Evolutionary conservation across 2,797 vertebrate species (phyloP).

Genomic region (Oryzias sinensis): DNA sequence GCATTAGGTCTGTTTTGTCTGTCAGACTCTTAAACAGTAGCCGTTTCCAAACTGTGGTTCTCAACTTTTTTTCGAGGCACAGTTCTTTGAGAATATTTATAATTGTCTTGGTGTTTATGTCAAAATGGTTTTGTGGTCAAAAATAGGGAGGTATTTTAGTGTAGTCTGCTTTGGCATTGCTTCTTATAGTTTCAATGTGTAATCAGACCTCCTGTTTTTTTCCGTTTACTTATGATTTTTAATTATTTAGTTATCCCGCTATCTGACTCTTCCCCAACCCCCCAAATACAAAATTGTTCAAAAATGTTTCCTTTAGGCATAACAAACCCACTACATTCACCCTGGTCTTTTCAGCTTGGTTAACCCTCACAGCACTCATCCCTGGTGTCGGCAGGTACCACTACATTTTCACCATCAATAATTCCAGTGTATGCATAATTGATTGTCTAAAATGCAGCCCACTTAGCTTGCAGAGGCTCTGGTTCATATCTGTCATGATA

Average conservation of each 20-base stretch:
- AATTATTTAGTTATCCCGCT: not conserved
- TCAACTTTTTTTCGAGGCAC: no score
- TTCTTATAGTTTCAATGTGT: no score
- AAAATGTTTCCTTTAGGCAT: constrained; percentile 10
- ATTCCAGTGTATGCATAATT: constrained; percentile 73
- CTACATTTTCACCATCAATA: constrained; percentile 73
- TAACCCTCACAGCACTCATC: constrained; percentile 57
- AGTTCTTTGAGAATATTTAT: no score
- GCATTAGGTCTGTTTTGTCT: no score
- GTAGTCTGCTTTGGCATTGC: not conserved
- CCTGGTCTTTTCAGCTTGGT: constrained; percentile 48
- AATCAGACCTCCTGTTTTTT: not conserved
- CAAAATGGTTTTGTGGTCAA: no score
- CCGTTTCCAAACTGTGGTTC: no score
- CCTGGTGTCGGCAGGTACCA: constrained; percentile 61
- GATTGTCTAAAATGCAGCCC: constrained; percentile 65
- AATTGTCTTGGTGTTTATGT: no score
- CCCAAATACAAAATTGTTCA: constrained; percentile 2
- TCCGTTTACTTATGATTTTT: not conserved
- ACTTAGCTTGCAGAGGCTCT: constrained; percentile 58
- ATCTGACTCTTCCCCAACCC: not conserved
- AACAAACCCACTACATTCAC: constrained; percentile 14
- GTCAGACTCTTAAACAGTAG: no score
- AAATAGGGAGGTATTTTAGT: no score
- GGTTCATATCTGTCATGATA: constrained; percentile 59